phyloP scores from a whole-genome alignment of 1,140 invertebrate species.

The Hylaeus anthracinus region DNA sequence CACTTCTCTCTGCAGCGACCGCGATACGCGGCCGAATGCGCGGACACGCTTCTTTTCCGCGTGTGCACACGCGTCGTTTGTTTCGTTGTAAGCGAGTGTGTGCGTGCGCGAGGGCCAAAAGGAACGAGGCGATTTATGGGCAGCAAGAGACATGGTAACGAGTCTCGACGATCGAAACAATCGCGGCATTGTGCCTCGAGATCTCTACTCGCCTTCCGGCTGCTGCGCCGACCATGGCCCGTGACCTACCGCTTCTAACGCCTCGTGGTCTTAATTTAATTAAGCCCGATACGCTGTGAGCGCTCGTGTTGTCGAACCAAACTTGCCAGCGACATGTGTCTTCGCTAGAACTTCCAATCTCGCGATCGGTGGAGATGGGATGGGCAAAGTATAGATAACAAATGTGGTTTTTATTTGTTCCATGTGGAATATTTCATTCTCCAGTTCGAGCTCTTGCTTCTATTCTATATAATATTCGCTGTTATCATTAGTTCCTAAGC shows the following conservation, averaged over 20 bases:
- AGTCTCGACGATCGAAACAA: slow-evolving; percentile 54
- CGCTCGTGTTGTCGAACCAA: neutral
- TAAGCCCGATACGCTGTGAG: slow-evolving; percentile 45
- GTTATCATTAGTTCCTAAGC: too few relatives aligned
- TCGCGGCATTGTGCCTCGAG: slow-evolving; percentile 53
- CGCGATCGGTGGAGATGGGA: too few relatives aligned
- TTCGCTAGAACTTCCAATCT: too few relatives aligned
- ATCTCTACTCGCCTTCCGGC: slow-evolving; percentile 43
- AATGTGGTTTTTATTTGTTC: too few relatives aligned
- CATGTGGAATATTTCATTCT: too few relatives aligned
- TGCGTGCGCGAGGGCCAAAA: slow-evolving; percentile 2
- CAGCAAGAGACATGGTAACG: slow-evolving; percentile 60
- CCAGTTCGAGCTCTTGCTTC: too few relatives aligned
- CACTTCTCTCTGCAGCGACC: slow-evolving; percentile 62
- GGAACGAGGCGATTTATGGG: slow-evolving; percentile 64
- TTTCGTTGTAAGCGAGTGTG: neutral
- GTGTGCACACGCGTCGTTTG: neutral
- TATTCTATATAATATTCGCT: too few relatives aligned
- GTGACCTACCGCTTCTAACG: slow-evolving; percentile 25
- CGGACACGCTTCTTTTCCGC: slow-evolving; percentile 43
- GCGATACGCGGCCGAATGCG: slow-evolving; percentile 55
- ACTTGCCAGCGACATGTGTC: neutral
- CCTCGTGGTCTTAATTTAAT: slow-evolving; percentile 55
- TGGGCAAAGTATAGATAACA: too few relatives aligned
- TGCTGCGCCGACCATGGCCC: slow-evolving; percentile 16